Base-by-base conservation (phyloP, 1,140 invertebrate species). In the Sarcophaga bullata region DNA sequence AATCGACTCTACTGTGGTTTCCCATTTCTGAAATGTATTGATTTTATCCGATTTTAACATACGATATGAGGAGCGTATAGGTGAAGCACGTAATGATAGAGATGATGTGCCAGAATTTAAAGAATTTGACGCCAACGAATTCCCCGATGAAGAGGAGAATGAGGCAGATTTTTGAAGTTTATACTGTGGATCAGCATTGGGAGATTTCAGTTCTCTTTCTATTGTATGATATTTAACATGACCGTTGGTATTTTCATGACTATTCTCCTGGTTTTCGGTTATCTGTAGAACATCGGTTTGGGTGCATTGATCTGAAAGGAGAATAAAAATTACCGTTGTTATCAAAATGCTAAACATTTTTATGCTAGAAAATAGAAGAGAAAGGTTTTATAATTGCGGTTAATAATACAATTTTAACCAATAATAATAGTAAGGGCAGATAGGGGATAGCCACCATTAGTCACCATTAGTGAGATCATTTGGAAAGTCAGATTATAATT, bases 11-110 rank as follows among this genome's bases (percentile, higher is more conserved):
- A 89, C 84, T 8, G 88, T 89, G 9, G 88, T 89, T 83, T 89
- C 88, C 88, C 88, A 89, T 80, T 89, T 89, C 80, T 89, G 88
- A 76, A 87, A 89, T 75, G 88, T 88, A 83, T 88, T 89, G 68
- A 89, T 88, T 15, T 85, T 86, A 68, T 89, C 88, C 80, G 85
- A 89, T 25, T 86, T 84, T 0, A 89, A 80, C 3, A 86, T 84
- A 5, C 88, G 85, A 47, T 75, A 82, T 3, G 87, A 86, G 37
- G 72, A 62, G 6, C 80, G 25, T 11, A 83, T 9, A 0, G 84
- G 17, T 58, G 80, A 62, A 25, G 11, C 48, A 62, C 85, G 85
- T 84, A 89, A 50, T 54, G 88, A 89, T 83, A 86, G 87, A 50
- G 87, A 87, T 80, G 87, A 89, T 13, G 87, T 87, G 82, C 86